Percentiles rank a stretch among this genome's conserved stretches.
Evolutionary conservation across 2,797 vertebrate genomes (phyloP).

Genomic region (Podargus strigoides): DNA sequence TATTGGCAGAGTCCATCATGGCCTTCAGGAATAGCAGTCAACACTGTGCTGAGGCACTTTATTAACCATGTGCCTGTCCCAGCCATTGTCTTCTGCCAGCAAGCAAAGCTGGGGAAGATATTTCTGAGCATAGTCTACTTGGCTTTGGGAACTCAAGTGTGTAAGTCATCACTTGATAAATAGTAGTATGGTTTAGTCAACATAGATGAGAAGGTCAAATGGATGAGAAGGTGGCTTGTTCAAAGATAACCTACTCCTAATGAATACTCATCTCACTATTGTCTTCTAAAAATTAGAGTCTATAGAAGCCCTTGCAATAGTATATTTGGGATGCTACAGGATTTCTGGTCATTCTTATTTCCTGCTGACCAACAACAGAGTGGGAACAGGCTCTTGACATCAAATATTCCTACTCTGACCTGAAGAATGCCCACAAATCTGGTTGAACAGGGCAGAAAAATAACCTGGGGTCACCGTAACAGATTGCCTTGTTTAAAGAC

Average conservation of each 20-base stretch:
- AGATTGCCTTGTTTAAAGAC: neutral
- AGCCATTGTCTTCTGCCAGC: neutral
- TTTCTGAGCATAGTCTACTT: neutral
- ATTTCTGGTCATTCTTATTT: neutral
- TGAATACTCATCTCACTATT: neutral
- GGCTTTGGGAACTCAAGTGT: neutral
- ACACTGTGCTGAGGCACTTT: neutral
- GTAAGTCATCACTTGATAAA: neutral
- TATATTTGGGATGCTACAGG: neutral
- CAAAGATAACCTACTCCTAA: neutral
- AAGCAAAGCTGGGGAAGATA: neutral
- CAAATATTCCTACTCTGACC: neutral
- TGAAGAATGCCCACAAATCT: neutral
- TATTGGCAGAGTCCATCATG: neutral
- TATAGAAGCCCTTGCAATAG: neutral
- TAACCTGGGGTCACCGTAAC: neutral
- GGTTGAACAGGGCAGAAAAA: neutral
- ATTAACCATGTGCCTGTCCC: neutral
- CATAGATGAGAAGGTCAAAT: neutral
- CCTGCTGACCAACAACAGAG: neutral
- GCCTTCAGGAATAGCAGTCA: neutral
- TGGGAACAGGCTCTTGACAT: neutral
- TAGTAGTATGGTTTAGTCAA: neutral
- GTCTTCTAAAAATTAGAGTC: neutral
- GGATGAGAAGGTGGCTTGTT: neutral